Evolutionary conservation across 2,113 vertebrate genomes (phyloP), one percentile per base, ranked within the genome.

Genomic region (Chionis minor): DNA sequence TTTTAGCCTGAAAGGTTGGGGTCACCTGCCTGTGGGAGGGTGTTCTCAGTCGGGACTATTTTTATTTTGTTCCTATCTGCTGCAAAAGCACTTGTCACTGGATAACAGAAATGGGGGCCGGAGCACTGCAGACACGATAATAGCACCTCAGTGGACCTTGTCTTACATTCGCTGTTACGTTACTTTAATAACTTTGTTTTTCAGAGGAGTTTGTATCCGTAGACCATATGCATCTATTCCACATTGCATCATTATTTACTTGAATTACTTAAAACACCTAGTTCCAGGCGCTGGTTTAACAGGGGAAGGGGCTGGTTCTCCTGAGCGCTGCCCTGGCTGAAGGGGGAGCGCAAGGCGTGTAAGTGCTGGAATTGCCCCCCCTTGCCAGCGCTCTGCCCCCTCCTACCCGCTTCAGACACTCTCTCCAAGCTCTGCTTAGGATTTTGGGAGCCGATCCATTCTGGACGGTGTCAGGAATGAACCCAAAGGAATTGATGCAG

Each of bases 371-470:
- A 28, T 56, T 83, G 44, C 10, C 22, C 17, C 7, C 8, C 8
- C 11, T 59, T 79, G 18, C 26, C 2, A 3, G 32, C 32, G n/a
- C 27, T 44, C 28, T 81, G 8, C 28, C 32, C 10, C 1, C 12
- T 84, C n/a, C 38, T 1, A 0, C 18, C 10, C 20, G 14, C 15
- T 44, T 75, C 44, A 75, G 38, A 44, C 1, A 9, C 21, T 63
- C 44, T 8, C 14, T 59, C 49, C 3, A 3, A 80, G 26, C 19
- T 55, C 32, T 55, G 21, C 5, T 59, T 32, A 38, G 49, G 74
- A 23, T 80, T 80, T 74, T 69, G 20, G 32, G 14, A 59, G 54
- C 26, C 2, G 0, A 19, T 77, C 40, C 6, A 1, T 67, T 90
- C 72, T 77, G 80, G 30, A 49, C 84, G 38, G 13, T 2, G 3